These are phyloP conservation scores for Galerucella calmariensis DNA, from an alignment of 2,888 invertebrate genomes.

Conservation along the genomic window DNA sequence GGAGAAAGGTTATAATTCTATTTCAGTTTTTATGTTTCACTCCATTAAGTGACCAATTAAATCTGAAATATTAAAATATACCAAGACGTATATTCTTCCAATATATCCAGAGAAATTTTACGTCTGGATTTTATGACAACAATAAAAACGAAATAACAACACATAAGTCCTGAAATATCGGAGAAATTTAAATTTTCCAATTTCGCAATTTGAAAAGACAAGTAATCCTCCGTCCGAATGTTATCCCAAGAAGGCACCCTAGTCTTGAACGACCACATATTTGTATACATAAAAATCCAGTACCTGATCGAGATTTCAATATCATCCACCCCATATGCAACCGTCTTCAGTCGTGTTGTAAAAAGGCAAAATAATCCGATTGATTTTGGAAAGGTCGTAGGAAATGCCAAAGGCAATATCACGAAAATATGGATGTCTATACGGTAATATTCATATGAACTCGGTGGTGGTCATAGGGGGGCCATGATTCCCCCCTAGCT, in stretches of 20 bases:
- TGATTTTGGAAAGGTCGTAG: constrained; percentile 32
- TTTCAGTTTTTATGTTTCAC: too few relatives aligned
- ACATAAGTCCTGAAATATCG: background rate
- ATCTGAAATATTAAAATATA: background rate
- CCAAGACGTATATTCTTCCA: too few relatives aligned
- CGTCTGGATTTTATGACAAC: background rate
- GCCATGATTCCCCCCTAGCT: too few relatives aligned
- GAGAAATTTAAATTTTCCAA: constrained; percentile 16
- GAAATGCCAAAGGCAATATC: background rate
- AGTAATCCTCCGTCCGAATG: background rate
- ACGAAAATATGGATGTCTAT: background rate
- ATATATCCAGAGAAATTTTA: background rate
- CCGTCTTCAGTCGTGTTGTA: constrained; percentile 27
- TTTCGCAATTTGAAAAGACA: background rate
- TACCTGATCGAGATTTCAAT: constrained; percentile 31
- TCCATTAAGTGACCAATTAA: background rate
- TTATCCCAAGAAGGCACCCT: background rate
- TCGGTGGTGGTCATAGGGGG: too few relatives aligned
- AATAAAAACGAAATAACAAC: background rate
- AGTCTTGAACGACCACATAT: constrained; percentile 11
- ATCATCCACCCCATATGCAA: constrained; percentile 12
- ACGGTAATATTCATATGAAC: background rate
- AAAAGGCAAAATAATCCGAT: constrained; percentile 42
- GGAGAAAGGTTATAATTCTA: too few relatives aligned
- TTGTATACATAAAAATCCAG: constrained; percentile 19